These are phyloP conservation scores for Remorina albescens DNA, from an alignment of 2,797 vertebrate species.

Conservation along the genomic window DNA sequence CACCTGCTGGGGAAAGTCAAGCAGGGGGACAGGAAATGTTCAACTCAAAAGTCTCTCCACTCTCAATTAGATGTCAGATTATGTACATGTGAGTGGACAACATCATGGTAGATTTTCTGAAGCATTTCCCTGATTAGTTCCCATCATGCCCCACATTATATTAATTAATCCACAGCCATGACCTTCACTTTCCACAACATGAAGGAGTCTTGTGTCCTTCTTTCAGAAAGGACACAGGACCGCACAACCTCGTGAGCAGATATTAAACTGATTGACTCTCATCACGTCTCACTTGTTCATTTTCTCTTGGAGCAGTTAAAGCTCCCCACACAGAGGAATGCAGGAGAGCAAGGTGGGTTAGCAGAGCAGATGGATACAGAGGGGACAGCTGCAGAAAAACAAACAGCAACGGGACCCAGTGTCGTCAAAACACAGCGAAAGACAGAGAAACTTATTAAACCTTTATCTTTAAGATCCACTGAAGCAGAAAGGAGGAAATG, in stretches of 20 bases:
- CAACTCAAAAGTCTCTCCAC: not conserved
- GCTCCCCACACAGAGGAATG: constrained; percentile 65
- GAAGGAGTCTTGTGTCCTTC: constrained; percentile 7
- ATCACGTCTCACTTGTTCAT: constrained; percentile 76
- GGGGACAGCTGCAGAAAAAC: constrained; percentile 39
- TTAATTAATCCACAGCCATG: constrained; percentile 30
- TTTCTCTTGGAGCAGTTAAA: constrained; percentile 52
- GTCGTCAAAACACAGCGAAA: constrained; percentile 20
- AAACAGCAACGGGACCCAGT: constrained; percentile 38
- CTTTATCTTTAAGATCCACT: constrained; percentile 2
- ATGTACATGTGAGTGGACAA: not conserved
- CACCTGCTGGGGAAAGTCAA: constrained; percentile 31
- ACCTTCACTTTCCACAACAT: not conserved
- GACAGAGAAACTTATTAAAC: not conserved
- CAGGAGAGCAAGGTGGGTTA: constrained; percentile 42
- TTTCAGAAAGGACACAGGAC: constrained; percentile 42
- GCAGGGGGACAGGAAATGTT: constrained; percentile 32
- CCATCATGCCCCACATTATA: constrained; percentile 11
- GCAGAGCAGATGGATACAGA: constrained; percentile 39
- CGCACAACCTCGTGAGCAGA: constrained; percentile 4
- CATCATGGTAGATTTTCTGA: not conserved
- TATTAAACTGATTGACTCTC: constrained; percentile 37
- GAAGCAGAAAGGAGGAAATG: not conserved
- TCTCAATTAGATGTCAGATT: not conserved
- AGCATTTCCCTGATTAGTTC: constrained; percentile 8